phyloP scores from a whole-genome alignment of 92 coral and sea anemone species.

The Actinostola sp. region DNA sequence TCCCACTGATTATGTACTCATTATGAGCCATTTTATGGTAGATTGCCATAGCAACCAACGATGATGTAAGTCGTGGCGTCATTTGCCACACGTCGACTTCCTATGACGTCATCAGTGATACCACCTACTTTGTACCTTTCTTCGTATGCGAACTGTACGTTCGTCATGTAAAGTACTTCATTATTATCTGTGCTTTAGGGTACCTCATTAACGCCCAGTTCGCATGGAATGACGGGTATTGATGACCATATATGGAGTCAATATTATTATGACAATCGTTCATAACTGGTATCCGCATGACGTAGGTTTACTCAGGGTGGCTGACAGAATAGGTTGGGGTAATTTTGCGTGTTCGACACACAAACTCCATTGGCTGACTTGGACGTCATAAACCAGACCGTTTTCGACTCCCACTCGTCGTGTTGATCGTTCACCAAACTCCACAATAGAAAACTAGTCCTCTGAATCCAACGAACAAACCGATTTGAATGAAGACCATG shows the following conservation, averaged over 20 bases:
- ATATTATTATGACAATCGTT: neutral
- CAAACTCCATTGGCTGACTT: neutral
- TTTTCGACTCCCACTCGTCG: conserved; percentile 12
- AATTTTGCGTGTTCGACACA: conserved; percentile 13
- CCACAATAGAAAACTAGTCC: conserved; percentile 4
- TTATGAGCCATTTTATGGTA: too few relatives aligned
- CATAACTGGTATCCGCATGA: conserved; percentile 22
- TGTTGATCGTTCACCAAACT: neutral
- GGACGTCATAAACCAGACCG: conserved; percentile 7
- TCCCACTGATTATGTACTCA: too few relatives aligned
- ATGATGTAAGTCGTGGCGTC: too few relatives aligned
- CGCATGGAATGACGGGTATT: conserved; percentile 8
- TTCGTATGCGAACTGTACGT: neutral
- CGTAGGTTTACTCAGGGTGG: conserved; percentile 13
- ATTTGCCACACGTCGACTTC: too few relatives aligned
- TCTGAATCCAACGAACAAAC: neutral
- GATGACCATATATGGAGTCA: conserved; percentile 15
- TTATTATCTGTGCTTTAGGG: too few relatives aligned
- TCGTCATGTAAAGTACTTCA: conserved; percentile 1
- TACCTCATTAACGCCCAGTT: too few relatives aligned
- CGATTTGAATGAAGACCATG: conserved; percentile 14
- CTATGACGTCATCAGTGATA: too few relatives aligned
- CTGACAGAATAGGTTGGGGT: neutral
- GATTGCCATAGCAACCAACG: too few relatives aligned
- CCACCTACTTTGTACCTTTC: too few relatives aligned